A percentile compares a stretch with the other conserved stretches of the same genome.
phyloP scores from a whole-genome alignment of 2,113 vertebrate species.

The Nothobranchius kuhntae region DNA sequence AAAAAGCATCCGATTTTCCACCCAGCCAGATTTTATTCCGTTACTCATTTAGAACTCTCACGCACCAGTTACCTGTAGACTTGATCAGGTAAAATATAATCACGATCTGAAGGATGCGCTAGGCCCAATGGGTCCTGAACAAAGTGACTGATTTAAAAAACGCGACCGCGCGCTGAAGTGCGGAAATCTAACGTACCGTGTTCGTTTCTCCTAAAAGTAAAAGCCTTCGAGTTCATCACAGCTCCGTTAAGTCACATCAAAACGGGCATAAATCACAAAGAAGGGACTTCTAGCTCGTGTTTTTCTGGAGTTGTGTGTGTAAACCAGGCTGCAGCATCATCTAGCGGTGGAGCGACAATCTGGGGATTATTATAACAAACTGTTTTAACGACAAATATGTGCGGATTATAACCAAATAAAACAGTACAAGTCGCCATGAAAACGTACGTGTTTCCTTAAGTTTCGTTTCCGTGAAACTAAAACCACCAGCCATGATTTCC shows the following conservation, averaged over 20 bases:
- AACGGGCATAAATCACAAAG: too few species aligned
- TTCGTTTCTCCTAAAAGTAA: background rate
- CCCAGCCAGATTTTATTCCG: too few species aligned
- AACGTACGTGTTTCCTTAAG: too few species aligned
- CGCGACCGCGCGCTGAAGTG: background rate
- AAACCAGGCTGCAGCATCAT: constrained; percentile 46
- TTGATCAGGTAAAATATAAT: too few species aligned
- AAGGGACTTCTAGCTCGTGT: background rate
- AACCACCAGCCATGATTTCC: too few species aligned
- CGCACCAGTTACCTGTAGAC: background rate
- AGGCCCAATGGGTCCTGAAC: constrained; percentile 25
- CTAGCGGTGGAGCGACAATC: constrained; percentile 57
- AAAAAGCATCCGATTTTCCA: too few species aligned
- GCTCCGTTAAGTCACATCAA: background rate
- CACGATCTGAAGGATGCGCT: background rate
- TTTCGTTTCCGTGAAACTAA: too few species aligned
- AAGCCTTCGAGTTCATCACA: background rate
- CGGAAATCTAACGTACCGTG: constrained; percentile 37
- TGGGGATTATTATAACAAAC: too few species aligned
- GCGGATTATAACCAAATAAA: too few species aligned
- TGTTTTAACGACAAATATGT: too few species aligned
- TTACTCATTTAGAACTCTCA: too few species aligned
- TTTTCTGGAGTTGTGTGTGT: background rate
- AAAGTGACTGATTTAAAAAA: background rate
- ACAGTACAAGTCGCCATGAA: too few species aligned